Evolutionary conservation across 2,888 invertebrate genomes (phyloP).

Genomic region (Serripes groenlandicus): DNA sequence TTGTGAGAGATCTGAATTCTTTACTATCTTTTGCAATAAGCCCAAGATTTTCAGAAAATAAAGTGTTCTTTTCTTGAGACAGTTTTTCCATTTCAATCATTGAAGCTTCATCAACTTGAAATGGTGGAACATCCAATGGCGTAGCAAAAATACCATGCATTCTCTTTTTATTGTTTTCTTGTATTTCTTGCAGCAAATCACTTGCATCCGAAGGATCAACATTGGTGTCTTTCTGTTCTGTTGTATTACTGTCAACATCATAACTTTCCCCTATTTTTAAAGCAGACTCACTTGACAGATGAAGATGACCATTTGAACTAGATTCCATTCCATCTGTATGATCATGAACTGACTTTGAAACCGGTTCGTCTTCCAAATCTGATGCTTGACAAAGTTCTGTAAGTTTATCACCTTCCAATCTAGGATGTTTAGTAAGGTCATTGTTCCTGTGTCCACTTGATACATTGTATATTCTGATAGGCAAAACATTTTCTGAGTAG

Average conservation of each 20-base stretch:
- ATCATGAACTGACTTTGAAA: not conserved
- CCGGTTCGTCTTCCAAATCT: slow-evolving; percentile 3
- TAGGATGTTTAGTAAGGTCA: not conserved
- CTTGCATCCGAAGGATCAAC: slow-evolving; percentile 18
- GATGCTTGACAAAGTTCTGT: slow-evolving; percentile 13
- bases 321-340: too few species aligned
- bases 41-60: slow-evolving; percentile 60
- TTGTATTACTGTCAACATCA: not conserved
- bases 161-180: slow-evolving; percentile 10
- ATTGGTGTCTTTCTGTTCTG: not conserved
- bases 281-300: too few species aligned
- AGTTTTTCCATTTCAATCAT: slow-evolving; percentile 21
- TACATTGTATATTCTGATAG: not conserved
- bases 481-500: not conserved
- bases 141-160: slow-evolving; percentile 20
- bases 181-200: slow-evolving; percentile 17
- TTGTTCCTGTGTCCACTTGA: not conserved
- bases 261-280: not conserved
- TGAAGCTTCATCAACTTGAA: not conserved
- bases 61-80: slow-evolving; percentile 45
- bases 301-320: not conserved
- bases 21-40: slow-evolving; percentile 54
- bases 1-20: slow-evolving; percentile 31
- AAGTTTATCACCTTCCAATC: not conserved
- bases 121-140: slow-evolving; percentile 16